Conservation (phyloP, 1,140 invertebrate genomes). For the Ganaspis sp. region DNA sequence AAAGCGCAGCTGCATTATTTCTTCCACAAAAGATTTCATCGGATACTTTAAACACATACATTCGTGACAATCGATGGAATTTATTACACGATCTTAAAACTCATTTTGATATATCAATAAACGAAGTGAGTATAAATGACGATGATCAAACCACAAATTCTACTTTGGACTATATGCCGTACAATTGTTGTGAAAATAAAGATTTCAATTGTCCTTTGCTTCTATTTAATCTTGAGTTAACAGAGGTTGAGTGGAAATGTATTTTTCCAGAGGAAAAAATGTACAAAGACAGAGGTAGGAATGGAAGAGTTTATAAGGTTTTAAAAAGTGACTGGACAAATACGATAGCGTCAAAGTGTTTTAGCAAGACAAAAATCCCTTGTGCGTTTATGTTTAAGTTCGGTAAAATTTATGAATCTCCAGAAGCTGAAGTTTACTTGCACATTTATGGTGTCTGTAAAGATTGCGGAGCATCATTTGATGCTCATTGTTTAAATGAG, state of each 20-base stretch:
- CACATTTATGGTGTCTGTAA: constrained; percentile 30
- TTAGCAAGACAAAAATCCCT: constrained; percentile 21
- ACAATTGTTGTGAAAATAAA: not conserved
- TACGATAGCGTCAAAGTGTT: constrained; percentile 16
- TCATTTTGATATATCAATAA: not conserved
- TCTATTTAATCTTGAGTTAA: not conserved
- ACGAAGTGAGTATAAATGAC: not conserved
- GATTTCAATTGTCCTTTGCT: not conserved
- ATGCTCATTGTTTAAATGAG: constrained; percentile 32
- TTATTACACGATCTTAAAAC: not conserved
- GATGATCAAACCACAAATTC: too few species aligned
- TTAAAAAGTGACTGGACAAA: constrained; percentile 34
- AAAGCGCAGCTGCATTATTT: not conserved
- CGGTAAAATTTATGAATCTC: constrained; percentile 29
- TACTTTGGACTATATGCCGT: not conserved
- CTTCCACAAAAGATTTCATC: not conserved
- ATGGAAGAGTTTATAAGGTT: not conserved
- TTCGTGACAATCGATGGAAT: not conserved
- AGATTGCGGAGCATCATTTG: constrained; percentile 27
- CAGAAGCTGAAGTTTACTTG: not conserved
- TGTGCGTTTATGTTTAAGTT: constrained; percentile 35
- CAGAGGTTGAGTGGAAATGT: not conserved
- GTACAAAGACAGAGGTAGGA: not conserved
- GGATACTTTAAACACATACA: not conserved
- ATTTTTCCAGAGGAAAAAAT: not conserved